Evolutionary conservation across 2,888 invertebrate genomes (phyloP).

Genomic region (Phengaris alcon): DNA sequence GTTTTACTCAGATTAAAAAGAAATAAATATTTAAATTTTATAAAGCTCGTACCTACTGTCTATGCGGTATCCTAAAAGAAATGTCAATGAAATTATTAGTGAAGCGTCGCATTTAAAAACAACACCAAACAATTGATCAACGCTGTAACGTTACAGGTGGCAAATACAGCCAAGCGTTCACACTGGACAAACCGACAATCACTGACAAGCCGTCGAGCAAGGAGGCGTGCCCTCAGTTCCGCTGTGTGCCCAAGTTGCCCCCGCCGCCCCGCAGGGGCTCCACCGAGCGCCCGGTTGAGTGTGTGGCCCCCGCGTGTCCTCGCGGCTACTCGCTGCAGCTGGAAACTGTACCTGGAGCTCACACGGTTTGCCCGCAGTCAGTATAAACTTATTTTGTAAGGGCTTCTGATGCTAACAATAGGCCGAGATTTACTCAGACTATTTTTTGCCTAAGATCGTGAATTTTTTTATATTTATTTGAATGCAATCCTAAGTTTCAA

Average conservation of each 20-base stretch:
- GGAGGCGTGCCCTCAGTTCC: conserved; percentile 74
- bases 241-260: conserved; percentile 74
- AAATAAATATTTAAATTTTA: too few relatives aligned
- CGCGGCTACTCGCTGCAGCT: conserved; percentile 77
- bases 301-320: conserved; percentile 79
- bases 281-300: conserved; percentile 51
- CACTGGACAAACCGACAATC: conserved; percentile 56
- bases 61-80: too few relatives aligned
- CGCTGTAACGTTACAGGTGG: not conserved
- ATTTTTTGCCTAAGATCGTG: too few relatives aligned
- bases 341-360: conserved; percentile 51
- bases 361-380: conserved; percentile 75
- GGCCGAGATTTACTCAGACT: too few relatives aligned
- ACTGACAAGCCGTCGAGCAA: conserved; percentile 36
- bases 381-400: conserved; percentile 36
- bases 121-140: not conserved
- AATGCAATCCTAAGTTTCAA: too few relatives aligned
- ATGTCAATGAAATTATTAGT: too few relatives aligned
- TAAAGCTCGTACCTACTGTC: too few relatives aligned
- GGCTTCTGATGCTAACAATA: too few relatives aligned
- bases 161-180: conserved; percentile 45
- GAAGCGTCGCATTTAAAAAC: too few relatives aligned
- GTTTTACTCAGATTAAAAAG: too few relatives aligned
- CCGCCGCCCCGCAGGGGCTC: conserved; percentile 60
- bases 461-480: too few relatives aligned